Conservation (phyloP, 2,113 vertebrate genomes). For the Chlorodrepanis virens region DNA sequence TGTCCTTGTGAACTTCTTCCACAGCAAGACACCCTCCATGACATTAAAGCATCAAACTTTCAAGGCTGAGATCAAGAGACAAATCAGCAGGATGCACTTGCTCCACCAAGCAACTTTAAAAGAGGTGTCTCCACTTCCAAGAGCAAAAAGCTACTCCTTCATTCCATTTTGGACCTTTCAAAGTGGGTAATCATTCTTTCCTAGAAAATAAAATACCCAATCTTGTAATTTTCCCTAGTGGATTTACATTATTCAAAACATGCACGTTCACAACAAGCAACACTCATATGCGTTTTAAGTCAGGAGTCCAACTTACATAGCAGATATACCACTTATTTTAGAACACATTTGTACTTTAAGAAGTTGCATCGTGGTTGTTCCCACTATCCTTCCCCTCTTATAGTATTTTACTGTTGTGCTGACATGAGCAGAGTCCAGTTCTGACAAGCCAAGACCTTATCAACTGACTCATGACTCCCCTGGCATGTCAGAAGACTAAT, state of each 20-base stretch:
- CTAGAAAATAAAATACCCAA: conserved; percentile 39
- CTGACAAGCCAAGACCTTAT: not conserved
- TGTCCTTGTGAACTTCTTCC: conserved; percentile 61
- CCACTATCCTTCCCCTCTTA: not conserved
- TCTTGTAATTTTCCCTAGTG: not conserved
- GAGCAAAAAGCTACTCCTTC: conserved; percentile 42
- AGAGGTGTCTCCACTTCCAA: conserved; percentile 45
- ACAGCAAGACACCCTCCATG: conserved; percentile 41
- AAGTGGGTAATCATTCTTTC: conserved; percentile 87
- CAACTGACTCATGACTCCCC: conserved; percentile 4
- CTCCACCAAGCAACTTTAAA: conserved; percentile 37
- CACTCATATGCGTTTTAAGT: not conserved
- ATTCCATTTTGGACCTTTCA: conserved; percentile 86
- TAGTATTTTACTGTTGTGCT: not conserved
- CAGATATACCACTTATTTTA: not conserved
- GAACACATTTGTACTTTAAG: not conserved
- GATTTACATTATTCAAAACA: not conserved
- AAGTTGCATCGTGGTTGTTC: not conserved
- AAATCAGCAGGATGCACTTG: conserved; percentile 63
- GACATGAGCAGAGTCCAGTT: not conserved
- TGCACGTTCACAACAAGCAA: not conserved
- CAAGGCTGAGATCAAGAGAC: conserved; percentile 59
- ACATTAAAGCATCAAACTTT: conserved; percentile 58
- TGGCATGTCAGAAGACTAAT: conserved; percentile 26
- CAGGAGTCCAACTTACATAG: not conserved